phyloP scores from a whole-genome alignment of 2,888 invertebrate species.

The Eurytoma adleriae region DNA sequence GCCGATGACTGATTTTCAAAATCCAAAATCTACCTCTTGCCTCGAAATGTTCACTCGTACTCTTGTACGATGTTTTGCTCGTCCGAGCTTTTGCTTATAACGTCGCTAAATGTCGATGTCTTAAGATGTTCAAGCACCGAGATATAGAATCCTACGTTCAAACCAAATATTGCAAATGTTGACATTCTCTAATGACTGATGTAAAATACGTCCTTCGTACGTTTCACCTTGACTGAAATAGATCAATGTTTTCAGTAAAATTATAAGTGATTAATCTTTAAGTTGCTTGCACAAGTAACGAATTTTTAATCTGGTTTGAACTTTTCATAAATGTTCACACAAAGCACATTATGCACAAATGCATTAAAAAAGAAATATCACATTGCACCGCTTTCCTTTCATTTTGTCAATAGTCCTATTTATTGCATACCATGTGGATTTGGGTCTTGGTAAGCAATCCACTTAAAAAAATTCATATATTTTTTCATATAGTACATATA shows the following conservation, averaged over 20 bases:
- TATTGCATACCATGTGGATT: constrained; percentile 77
- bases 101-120: constrained; percentile 6
- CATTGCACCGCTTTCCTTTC: constrained; percentile 76
- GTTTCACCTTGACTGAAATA: too few relatives aligned
- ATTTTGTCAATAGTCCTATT: constrained; percentile 75
- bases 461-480: constrained; percentile 66
- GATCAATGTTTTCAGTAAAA: not conserved
- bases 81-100: not conserved
- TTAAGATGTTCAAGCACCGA: constrained; percentile 15
- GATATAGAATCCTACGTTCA: constrained; percentile 16
- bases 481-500: constrained; percentile 37
- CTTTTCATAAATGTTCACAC: constrained; percentile 20
- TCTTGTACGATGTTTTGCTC: not conserved
- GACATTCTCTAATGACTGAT: too few relatives aligned
- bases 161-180: constrained; percentile 6
- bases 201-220: too few relatives aligned
- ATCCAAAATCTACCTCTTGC: not conserved
- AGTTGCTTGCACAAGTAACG: too few relatives aligned
- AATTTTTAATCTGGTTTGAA: constrained; percentile 25
- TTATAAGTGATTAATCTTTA: not conserved
- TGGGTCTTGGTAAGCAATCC: constrained; percentile 76
- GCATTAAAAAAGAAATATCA: constrained; percentile 60
- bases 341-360: constrained; percentile 50
- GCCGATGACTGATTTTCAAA: not conserved
- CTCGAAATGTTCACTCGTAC: not conserved